These are phyloP conservation scores for Eriosoma lanigerum DNA, from an alignment of 1,140 invertebrate species.

Conservation along the genomic window DNA sequence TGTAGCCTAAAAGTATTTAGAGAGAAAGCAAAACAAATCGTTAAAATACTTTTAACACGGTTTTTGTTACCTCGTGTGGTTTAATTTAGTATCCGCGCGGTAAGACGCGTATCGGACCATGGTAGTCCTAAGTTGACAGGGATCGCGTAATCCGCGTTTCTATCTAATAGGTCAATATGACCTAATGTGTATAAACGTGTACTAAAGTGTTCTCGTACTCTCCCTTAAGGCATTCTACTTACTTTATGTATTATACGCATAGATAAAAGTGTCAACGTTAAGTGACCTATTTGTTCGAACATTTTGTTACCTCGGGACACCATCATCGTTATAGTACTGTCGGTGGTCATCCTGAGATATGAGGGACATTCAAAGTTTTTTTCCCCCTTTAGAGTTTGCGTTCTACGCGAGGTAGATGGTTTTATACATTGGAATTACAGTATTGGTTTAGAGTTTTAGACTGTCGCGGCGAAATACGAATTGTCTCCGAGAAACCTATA, in stretches of 20 bases:
- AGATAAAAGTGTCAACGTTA: conserved; percentile 22
- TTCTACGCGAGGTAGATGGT: too few relatives aligned
- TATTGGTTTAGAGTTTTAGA: too few relatives aligned
- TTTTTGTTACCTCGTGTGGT: not conserved
- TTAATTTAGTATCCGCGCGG: not conserved
- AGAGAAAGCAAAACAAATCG: too few relatives aligned
- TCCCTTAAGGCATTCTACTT: not conserved
- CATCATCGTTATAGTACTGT: not conserved
- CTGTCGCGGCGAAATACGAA: too few relatives aligned
- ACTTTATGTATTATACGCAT: too few relatives aligned
- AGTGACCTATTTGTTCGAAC: conserved; percentile 20
- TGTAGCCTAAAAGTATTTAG: too few relatives aligned
- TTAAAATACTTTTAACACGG: not conserved
- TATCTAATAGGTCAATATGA: conserved; percentile 19
- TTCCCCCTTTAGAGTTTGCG: too few relatives aligned
- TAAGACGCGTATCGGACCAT: not conserved
- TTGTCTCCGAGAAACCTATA: too few relatives aligned
- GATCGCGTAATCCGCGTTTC: not conserved
- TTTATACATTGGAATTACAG: too few relatives aligned
- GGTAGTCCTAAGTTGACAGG: not conserved
- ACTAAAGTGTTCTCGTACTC: not conserved
- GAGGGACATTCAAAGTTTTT: too few relatives aligned
- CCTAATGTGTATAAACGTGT: not conserved
- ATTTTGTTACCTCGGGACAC: not conserved
- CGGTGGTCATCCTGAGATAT: not conserved